Conservation (phyloP, 2,888 invertebrate species). For the Acanthopleura granulata region DNA sequence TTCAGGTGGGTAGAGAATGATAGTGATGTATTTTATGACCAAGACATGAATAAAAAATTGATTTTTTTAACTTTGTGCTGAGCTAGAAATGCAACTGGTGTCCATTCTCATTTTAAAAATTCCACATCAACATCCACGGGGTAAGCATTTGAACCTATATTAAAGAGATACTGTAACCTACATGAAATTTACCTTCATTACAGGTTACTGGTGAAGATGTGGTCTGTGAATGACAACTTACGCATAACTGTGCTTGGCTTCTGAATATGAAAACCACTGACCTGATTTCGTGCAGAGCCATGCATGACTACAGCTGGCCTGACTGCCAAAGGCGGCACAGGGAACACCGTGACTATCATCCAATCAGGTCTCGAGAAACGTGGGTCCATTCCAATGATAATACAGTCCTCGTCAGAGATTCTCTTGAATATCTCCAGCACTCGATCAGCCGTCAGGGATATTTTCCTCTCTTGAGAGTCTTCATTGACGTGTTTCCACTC, state of each 20-base stretch:
- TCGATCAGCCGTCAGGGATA: constrained; percentile 91
- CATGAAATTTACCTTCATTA: neutral
- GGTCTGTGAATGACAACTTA: neutral
- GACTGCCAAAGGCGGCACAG: constrained; percentile 96
- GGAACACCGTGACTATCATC: constrained; percentile 98
- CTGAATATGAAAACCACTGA: constrained; percentile 33
- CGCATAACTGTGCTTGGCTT: neutral
- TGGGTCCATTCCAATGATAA: constrained; percentile 95
- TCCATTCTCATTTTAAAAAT: too few species aligned
- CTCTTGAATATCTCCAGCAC: constrained; percentile 95
- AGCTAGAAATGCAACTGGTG: too few species aligned
- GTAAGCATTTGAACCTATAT: too few species aligned
- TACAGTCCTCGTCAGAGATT: constrained; percentile 90
- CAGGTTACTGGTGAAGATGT: neutral
- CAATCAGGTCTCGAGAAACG: constrained; percentile 96
- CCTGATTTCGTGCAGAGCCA: constrained; percentile 95
- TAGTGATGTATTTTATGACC: too few species aligned
- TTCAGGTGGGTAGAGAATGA: too few species aligned
- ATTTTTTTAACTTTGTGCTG: too few species aligned
- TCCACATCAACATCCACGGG: too few species aligned
- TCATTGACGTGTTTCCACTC: constrained; percentile 99
- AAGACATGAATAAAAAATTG: too few species aligned
- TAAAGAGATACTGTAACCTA: neutral
- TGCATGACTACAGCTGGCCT: constrained; percentile 99
- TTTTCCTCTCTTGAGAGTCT: constrained; percentile 96